A percentile compares a stretch with the other conserved stretches of the same genome.
Conservation (phyloP, 2,888 invertebrate genomes). For the Volucella inflata region DNA sequence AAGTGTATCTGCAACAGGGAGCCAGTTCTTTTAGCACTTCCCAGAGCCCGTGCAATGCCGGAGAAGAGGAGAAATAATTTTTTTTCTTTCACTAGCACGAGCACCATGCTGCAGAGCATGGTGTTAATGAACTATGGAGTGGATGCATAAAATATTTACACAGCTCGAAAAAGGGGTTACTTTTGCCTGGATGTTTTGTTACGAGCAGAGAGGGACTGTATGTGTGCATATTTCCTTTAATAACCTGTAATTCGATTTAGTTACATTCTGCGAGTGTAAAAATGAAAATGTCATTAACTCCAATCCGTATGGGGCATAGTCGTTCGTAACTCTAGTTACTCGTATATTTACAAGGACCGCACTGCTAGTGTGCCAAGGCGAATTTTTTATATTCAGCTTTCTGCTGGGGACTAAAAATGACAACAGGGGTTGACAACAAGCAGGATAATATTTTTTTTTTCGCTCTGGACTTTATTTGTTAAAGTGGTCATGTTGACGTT, state of each 20-base stretch:
- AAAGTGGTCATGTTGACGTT: no score
- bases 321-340: no score
- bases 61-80: not conserved
- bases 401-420: no score
- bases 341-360: no score
- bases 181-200: not conserved
- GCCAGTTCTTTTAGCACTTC: conserved; percentile 61
- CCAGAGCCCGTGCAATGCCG: conserved; percentile 50
- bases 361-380: no score
- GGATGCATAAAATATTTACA: conserved; percentile 59
- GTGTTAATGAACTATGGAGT: conserved; percentile 72
- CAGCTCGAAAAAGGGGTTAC: conserved; percentile 31
- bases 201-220: not conserved
- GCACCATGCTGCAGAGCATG: conserved; percentile 47
- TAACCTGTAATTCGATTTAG: conserved; percentile 51
- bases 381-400: no score
- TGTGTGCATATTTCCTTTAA: conserved; percentile 29
- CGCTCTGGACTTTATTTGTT: no score
- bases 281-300: no score
- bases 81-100: conserved; percentile 57
- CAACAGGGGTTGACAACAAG: no score
- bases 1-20: conserved; percentile 75
- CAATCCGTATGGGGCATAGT: no score
- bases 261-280: conserved; percentile 25
- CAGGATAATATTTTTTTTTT: no score